Evolutionary conservation across 1,140 invertebrate species (phyloP), one percentile per base, ranked within the genome.

Genomic region (Anthonomus grandis): DNA sequence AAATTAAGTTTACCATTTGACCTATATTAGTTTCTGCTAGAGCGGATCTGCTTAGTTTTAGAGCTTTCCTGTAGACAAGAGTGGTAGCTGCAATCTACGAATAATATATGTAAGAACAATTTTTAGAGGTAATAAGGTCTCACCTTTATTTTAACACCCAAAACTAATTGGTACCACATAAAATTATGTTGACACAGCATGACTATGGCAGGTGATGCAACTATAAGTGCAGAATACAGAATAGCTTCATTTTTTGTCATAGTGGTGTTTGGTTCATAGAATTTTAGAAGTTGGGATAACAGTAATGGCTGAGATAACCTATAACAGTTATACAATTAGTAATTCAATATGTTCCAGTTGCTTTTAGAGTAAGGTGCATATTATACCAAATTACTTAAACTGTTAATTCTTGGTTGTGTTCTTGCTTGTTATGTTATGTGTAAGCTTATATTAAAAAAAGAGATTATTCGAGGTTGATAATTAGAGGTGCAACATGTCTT

Each of bases 1-100:
- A 91, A 38, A 95, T 72, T 1, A 95, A 77, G 71, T 95, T 95
- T 0, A 95, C 85, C 45, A 93, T 86, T 68, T 92, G 87, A 0
- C 91, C 92, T 1, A 86, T 78, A 0, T 90, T 84, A 0, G 89
- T 90, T 69, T 87, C 82, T 0, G 82, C 83, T 13, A 91, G 72
- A 12, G 89, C 84, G 9, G 77, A 80, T 57, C 77, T 78, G 9
- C 81, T 83, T 0, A 86, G 65, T 60, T 73, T 76, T 41, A 86
- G 66, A 1, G 78, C 83, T 78, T 93, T 93, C 69, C 87, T 81
- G 73, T 92, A 94, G 57, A 93, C 84, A 27, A 93, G 76, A 0
- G 88, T 86, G 18, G 44, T 24, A 69, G 85, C 85, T 1, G 88
- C 86, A 27, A 93, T 79, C n/a, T n/a, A 31, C 27, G 27, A 31